phyloP scores from a whole-genome alignment of 2,797 vertebrate genomes.

The Muraenolepis orangiensis region DNA sequence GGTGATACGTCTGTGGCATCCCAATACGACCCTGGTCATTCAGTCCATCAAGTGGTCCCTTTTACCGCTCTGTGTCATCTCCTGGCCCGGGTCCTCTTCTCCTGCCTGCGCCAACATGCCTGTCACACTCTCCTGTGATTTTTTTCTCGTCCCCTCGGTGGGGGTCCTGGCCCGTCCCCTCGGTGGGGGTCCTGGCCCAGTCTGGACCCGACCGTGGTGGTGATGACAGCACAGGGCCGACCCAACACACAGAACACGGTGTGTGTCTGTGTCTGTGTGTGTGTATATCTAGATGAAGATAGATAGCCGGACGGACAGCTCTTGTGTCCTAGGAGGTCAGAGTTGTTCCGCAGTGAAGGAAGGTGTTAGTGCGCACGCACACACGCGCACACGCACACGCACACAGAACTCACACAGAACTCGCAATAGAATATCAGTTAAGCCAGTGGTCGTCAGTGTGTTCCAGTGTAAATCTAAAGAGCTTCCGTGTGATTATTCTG shows the following conservation, averaged over 20 bases:
- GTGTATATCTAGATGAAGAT: neutral
- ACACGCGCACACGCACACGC: neutral
- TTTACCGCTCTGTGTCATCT: neutral
- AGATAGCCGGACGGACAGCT: neutral
- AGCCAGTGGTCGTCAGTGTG: neutral
- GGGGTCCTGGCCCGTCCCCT: too few species aligned
- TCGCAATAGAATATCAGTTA: neutral
- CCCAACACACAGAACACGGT: neutral
- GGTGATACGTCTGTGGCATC: neutral
- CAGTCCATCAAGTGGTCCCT: neutral
- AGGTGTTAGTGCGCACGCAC: neutral
- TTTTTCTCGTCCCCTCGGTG: neutral
- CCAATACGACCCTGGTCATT: neutral
- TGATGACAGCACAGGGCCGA: neutral
- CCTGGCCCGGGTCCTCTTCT: neutral
- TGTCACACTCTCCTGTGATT: slow-evolving; percentile 15
- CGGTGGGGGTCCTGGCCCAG: neutral
- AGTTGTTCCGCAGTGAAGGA: neutral
- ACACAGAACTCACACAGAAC: too few species aligned
- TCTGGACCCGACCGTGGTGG: neutral
- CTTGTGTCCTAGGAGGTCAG: neutral
- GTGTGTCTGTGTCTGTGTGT: neutral
- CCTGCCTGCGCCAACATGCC: slow-evolving; percentile 8
- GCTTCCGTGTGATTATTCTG: neutral
- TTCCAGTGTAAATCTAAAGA: neutral